phyloP scores from a whole-genome alignment of 2,797 vertebrate genomes.

The Sparus aurata region DNA sequence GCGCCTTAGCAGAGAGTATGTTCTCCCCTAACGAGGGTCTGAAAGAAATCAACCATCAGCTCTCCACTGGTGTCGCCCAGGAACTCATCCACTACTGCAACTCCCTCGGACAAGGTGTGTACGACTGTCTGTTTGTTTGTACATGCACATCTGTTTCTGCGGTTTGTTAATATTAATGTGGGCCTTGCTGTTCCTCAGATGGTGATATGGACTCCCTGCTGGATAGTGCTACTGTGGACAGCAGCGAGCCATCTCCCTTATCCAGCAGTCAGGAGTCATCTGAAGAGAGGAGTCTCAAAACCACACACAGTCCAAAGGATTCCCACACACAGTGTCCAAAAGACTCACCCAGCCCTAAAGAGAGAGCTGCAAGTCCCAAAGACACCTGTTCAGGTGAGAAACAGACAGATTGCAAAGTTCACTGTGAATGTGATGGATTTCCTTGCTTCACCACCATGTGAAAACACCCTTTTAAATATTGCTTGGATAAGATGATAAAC shows the following conservation, averaged over 20 bases:
- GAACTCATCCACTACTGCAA: slow-evolving; percentile 92
- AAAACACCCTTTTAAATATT: not conserved
- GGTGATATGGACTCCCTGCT: slow-evolving; percentile 92
- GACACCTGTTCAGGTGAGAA: slow-evolving; percentile 89
- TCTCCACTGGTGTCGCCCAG: slow-evolving; percentile 91
- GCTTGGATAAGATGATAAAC: not conserved
- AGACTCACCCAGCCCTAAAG: slow-evolving; percentile 60
- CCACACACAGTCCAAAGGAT: slow-evolving; percentile 51
- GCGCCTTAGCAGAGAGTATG: slow-evolving; percentile 94
- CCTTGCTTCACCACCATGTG: not conserved
- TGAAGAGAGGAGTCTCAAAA: slow-evolving; percentile 85
- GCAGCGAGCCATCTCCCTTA: slow-evolving; percentile 81
- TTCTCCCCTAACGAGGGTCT: slow-evolving; percentile 90
- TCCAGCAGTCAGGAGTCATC: slow-evolving; percentile 81
- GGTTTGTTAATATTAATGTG: not conserved
- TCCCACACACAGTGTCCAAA: slow-evolving; percentile 56
- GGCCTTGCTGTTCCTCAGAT: slow-evolving; percentile 80
- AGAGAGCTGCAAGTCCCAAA: slow-evolving; percentile 60
- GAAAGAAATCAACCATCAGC: slow-evolving; percentile 92
- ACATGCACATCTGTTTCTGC: not conserved
- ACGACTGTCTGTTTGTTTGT: not conserved
- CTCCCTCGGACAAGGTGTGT: slow-evolving; percentile 91
- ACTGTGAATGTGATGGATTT: not conserved
- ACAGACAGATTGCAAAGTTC: not conserved
- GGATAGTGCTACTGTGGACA: slow-evolving; percentile 89